Percentiles rank a stretch among this genome's conserved stretches.
Conservation (phyloP, 53 echinoderm and acorn worm genomes). For the Actinopyga echinites region DNA sequence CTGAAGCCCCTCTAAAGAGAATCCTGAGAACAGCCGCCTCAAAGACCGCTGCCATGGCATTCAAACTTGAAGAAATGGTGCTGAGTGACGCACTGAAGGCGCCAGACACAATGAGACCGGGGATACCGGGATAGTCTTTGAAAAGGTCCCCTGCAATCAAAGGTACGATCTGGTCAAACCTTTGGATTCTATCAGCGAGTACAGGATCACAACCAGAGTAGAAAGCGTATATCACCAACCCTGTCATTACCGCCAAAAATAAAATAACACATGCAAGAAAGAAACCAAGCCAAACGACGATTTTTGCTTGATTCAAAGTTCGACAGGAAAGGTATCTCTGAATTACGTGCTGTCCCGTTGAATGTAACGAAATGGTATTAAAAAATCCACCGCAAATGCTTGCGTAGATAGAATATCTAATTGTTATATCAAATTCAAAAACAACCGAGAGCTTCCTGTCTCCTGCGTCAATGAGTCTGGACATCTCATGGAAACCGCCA, state of each 20-base stretch:
- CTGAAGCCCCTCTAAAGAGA: not conserved
- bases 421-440: not conserved
- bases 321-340: not conserved
- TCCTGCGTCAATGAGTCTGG: not conserved
- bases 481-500: not conserved
- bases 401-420: not conserved
- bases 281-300: not conserved
- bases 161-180: not conserved
- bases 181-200: not conserved
- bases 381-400: not conserved
- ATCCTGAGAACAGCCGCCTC: not conserved
- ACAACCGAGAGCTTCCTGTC: not conserved
- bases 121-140: not conserved
- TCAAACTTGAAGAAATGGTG: not conserved
- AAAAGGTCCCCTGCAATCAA: not conserved
- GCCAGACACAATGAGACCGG: not conserved
- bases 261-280: not conserved
- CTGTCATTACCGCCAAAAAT: not conserved
- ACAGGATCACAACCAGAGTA: not conserved
- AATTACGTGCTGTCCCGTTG: not conserved
- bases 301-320: not conserved
- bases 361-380: not conserved
- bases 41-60: not conserved
- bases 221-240: not conserved
- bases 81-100: conserved; percentile 10